Base-by-base conservation (phyloP, 2,797 vertebrate genomes). In the Cetoscarus ocellatus region DNA sequence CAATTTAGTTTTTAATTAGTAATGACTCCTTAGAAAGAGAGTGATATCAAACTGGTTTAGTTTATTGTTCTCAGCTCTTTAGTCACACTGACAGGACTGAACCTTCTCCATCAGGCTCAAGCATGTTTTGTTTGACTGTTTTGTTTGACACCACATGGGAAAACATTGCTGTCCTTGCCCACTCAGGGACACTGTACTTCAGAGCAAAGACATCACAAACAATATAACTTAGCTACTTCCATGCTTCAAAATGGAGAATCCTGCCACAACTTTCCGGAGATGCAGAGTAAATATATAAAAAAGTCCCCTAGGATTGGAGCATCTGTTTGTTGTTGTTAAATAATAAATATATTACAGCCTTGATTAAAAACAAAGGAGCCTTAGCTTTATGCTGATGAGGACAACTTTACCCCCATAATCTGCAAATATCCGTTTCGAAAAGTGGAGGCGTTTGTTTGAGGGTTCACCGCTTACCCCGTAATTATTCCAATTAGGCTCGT, bases 401-500 rank as follows among this genome's bases (percentile, higher is more conserved):
- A 70, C 45, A 82, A 80, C 59, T 82, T 79, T 79, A 75, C 61
- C 78, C 79, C 79, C 57, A 53, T 87, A 82, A 86, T 87, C 70
- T 85, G 64, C 72, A 85, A 88, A 84, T 81, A 86, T 78, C 76
- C 67, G 56, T 81, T 82, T 75, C 79, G 70, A 75, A 85, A 88
- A 75, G 85, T 74, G 73, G 75, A 85, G 76, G 74, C 52, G 38
- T 74, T 70, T 77, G 79, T 85, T 82, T 59, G 70, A 77, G 82
- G 85, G 81, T 82, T 88, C 73, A 85, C 58, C 39, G 67, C 80
- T 87, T 74, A 86, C 81, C 77, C 82, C 61, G 70, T 84, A 85
- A 91, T 90, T 87, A 90, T 68, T 73, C 78, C 80, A 86, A 91
- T 91, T 88, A 91, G 75, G 83, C 82, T 79, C 79, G 90, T 91